Base-by-base conservation (phyloP, 2,797 vertebrate species). In the Enteromius treurensis region DNA sequence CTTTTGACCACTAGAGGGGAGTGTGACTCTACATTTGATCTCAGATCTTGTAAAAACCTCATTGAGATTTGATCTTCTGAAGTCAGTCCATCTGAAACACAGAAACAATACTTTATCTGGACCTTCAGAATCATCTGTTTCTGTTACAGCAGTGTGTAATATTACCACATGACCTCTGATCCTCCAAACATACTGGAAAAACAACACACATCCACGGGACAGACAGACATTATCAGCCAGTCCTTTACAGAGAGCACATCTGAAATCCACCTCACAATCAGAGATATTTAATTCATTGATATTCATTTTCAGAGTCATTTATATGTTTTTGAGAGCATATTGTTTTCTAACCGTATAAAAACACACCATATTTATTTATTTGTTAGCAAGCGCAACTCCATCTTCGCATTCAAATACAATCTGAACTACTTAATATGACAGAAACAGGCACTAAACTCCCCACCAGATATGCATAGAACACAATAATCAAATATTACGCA, bases 1-100 rank as follows among this genome's bases (percentile, higher is more conserved):
- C 8, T 14, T 75, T 1, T 34, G 49, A 13, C 78, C 86, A 79
- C 69, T 82, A 87, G 86, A 82, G 79, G 80, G 82, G 0, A 76
- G 69, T 77, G 75, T 87, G 70, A 69, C 58, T 69, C 65, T 17
- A 47, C 29, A 73, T 29, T 62, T 58, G 23, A 58, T 8, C 17
- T 26, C 15, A 45, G n/a, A 5, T 34, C 29, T 29, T n/a, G 10
- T 51, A 34, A 74, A 71, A 74, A 5, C 7, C 3, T 55, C 51
- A 9, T 0, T 49, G 47, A 55, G 23, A 13, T 13, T 26, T 14
- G 26, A 5, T 15, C 29, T 64, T 15, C 26, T 32, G 0, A 1
- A 26, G 26, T 64, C 14, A 17, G 60, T 29, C 13, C n/a, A 13
- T 23, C 60, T 62, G 60, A 64, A 64, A 64, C 62, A 64, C 7